Percentiles rank a stretch among this genome's conserved stretches.
Evolutionary conservation across 2,888 invertebrate genomes (phyloP).

Genomic region (Lasioglossum vierecki): DNA sequence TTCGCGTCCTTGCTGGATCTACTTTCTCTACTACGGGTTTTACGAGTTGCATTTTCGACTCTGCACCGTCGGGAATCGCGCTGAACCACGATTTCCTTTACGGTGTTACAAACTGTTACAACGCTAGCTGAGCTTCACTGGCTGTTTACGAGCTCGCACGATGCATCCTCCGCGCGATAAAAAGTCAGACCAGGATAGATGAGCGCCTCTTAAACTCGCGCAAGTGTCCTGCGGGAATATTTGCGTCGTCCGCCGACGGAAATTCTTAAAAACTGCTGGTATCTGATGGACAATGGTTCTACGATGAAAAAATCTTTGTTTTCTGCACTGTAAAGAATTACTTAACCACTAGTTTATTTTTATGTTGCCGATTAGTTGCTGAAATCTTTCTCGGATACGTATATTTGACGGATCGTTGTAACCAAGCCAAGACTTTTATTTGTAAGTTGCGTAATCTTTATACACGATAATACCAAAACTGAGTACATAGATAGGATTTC

Average conservation of each 20-base stretch:
- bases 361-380: no score
- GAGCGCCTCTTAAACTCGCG: slow-evolving; percentile 1
- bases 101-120: slow-evolving; percentile 11
- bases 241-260: neutral
- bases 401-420: no score
- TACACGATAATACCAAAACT: no score
- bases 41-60: neutral
- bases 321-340: neutral
- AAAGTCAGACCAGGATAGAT: slow-evolving; percentile 16
- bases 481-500: no score
- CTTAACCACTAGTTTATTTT: neutral
- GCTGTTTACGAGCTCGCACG: slow-evolving; percentile 23
- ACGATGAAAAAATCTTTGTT: neutral
- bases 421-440: no score
- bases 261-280: neutral
- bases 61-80: neutral
- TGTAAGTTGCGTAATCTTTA: no score
- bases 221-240: slow-evolving; percentile 1
- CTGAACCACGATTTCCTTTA: slow-evolving; percentile 18
- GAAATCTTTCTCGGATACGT: no score
- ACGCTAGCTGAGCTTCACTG: neutral
- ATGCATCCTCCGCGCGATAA: neutral
- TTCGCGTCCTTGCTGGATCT: no score
- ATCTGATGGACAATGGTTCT: neutral
- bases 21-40: no score